Conservation (phyloP, 2,888 invertebrate genomes). For the Willowsia nigromaculata region DNA sequence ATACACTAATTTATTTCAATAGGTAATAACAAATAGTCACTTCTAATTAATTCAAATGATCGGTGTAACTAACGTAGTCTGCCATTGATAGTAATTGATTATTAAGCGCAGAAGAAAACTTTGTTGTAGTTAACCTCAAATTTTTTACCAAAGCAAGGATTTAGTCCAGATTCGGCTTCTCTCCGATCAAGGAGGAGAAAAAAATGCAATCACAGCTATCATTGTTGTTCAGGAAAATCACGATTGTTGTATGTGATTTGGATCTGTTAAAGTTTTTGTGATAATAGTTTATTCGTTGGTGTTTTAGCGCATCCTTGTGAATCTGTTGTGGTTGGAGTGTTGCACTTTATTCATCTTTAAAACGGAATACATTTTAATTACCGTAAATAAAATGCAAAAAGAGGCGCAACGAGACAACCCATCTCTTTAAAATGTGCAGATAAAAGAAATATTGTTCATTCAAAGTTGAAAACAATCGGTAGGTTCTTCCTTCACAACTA, state of each 20-base stretch:
- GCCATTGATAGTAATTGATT: not conserved
- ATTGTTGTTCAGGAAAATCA: not conserved
- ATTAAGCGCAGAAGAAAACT: not conserved
- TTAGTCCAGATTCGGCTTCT: conserved; percentile 29
- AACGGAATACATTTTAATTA: not conserved
- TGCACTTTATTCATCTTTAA: not conserved
- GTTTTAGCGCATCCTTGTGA: not conserved
- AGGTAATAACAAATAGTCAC: not conserved
- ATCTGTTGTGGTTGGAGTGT: not conserved
- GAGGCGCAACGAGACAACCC: no score
- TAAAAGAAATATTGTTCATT: no score
- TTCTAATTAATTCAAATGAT: conserved; percentile 20
- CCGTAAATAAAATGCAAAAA: no score
- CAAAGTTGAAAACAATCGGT: no score
- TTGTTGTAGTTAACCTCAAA: conserved; percentile 1
- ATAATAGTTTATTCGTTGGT: not conserved
- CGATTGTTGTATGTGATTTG: not conserved
- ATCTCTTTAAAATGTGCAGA: no score
- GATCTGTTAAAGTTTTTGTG: not conserved
- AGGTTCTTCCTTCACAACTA: no score
- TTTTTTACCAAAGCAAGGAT: conserved; percentile 19
- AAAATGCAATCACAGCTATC: not conserved
- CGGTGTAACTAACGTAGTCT: not conserved
- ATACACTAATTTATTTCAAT: not conserved
- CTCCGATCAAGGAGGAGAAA: conserved; percentile 6